A percentile compares a stretch with the other conserved stretches of the same genome.
phyloP scores from a whole-genome alignment of 2,888 invertebrate species.

The Thecocarcelia acutangulata region DNA sequence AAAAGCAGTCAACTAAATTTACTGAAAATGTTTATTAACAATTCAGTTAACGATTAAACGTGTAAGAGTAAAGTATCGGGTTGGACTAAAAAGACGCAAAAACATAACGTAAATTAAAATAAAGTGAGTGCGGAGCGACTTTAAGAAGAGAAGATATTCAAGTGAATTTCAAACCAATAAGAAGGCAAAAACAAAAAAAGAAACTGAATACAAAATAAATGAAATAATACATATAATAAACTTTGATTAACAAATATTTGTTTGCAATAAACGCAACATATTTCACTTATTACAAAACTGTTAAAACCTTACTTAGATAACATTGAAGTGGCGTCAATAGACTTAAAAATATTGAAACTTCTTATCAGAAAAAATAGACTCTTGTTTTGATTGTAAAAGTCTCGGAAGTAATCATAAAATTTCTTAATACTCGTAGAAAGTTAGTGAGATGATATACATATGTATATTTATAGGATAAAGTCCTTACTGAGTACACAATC shows the following conservation, averaged over 20 bases:
- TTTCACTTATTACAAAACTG: neutral
- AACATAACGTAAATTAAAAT: constrained; percentile 6
- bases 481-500: no score
- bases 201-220: constrained; percentile 13
- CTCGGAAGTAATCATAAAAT: no score
- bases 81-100: constrained; percentile 16
- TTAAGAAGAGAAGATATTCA: constrained; percentile 26
- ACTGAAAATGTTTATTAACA: constrained; percentile 36
- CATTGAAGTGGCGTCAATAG: constrained; percentile 8
- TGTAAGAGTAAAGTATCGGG: constrained; percentile 58
- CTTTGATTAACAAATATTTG: neutral
- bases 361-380: no score
- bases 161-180: neutral
- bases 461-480: no score
- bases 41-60: constrained; percentile 67
- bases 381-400: no score
- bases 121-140: constrained; percentile 53
- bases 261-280: neutral
- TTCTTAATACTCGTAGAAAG: no score
- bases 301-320: neutral
- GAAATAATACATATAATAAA: neutral
- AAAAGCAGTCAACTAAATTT: constrained; percentile 52
- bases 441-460: no score
- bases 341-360: no score
- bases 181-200: neutral